A percentile compares a stretch with the other conserved stretches of the same genome.
Evolutionary conservation across 2,797 vertebrate genomes (phyloP).

Genomic region (Hafferia zeledoni): DNA sequence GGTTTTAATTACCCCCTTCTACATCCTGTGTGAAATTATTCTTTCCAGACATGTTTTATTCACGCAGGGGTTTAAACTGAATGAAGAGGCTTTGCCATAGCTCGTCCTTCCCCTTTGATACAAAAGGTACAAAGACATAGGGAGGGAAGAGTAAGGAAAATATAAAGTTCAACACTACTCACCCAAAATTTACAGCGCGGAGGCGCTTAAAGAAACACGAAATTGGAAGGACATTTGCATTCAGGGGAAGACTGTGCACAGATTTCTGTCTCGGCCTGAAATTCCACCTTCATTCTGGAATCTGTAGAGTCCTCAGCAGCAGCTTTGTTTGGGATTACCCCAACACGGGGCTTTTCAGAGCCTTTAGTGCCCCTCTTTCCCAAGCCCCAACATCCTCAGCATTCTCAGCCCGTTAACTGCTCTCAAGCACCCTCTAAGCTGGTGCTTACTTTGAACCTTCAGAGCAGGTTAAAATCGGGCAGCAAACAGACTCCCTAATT

Average conservation of each 20-base stretch:
- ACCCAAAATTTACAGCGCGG: not conserved
- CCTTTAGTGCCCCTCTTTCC: not conserved
- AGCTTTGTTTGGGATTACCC: not conserved
- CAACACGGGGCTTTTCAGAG: not conserved
- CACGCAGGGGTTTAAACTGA: not conserved
- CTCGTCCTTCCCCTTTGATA: not conserved
- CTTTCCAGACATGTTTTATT: not conserved
- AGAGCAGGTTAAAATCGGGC: not conserved
- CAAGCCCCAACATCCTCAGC: not conserved
- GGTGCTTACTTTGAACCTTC: not conserved
- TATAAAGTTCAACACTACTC: rapidly evolving
- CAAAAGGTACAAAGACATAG: not conserved
- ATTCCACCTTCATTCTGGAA: not conserved
- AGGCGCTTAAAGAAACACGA: not conserved
- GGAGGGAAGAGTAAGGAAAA: not conserved
- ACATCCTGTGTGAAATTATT: not conserved
- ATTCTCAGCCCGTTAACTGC: not conserved
- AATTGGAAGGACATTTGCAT: not conserved
- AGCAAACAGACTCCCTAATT: not conserved
- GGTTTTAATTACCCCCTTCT: not conserved
- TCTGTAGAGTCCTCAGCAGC: not conserved
- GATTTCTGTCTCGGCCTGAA: not conserved
- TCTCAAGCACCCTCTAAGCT: not conserved
- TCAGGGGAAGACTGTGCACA: not conserved
- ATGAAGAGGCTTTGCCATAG: not conserved